phyloP scores from a whole-genome alignment of 2,797 vertebrate species.

The Taeniopygia guttata region DNA sequence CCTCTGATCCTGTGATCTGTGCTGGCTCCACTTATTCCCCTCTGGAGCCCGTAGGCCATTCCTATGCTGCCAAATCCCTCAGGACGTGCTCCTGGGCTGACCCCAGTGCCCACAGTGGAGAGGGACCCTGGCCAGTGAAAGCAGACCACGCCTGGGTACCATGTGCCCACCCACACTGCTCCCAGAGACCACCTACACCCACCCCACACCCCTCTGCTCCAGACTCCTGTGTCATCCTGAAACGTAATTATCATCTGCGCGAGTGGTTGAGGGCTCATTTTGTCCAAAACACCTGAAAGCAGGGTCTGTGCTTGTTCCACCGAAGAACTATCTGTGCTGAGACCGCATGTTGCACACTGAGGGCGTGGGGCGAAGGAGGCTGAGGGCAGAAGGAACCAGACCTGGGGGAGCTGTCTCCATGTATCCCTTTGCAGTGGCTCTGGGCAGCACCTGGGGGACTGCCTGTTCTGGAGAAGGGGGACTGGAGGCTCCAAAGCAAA shows the following conservation, averaged over 20 bases:
- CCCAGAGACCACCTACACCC: too few species aligned
- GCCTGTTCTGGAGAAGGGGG: neutral
- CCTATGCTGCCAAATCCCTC: neutral
- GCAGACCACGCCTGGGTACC: neutral
- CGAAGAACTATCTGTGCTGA: neutral
- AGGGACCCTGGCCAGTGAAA: neutral
- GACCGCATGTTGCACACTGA: fast-evolving
- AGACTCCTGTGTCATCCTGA: neutral
- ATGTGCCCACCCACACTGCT: neutral
- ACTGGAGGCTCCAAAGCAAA: neutral
- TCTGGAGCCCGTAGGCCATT: neutral
- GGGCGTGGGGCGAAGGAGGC: neutral
- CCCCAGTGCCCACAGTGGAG: neutral
- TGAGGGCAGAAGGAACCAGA: neutral
- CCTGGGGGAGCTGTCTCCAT: neutral
- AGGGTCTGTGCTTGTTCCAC: neutral
- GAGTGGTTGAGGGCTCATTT: neutral
- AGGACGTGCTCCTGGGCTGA: neutral
- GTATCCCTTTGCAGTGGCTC: neutral
- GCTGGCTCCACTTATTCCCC: neutral
- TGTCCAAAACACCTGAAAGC: neutral
- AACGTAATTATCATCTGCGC: neutral
- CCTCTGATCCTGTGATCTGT: neutral
- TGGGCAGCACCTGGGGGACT: neutral
- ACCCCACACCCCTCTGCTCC: neutral